Conservation (phyloP, 2,888 invertebrate genomes). For the Gastracanthus pulcherrimus region DNA sequence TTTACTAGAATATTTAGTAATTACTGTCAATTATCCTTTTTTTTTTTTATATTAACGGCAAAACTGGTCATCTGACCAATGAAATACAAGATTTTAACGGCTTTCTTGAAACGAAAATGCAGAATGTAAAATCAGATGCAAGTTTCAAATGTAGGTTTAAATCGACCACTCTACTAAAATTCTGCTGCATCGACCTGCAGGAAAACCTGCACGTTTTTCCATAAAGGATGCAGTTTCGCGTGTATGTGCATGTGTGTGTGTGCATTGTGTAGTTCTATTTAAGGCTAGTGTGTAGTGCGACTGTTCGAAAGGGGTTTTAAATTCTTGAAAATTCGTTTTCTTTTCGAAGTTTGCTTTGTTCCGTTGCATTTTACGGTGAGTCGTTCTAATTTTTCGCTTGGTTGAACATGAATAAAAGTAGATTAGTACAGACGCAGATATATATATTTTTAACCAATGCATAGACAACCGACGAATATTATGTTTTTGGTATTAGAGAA, state of each 20-base stretch:
- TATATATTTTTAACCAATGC: constrained; percentile 11
- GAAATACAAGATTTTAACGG: too few relatives aligned
- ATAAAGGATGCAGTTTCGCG: too few relatives aligned
- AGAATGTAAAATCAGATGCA: too few relatives aligned
- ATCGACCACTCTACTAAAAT: too few relatives aligned
- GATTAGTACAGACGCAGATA: not conserved
- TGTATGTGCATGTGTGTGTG: constrained; percentile 9
- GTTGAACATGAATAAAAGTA: constrained; percentile 9
- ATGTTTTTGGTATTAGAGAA: constrained; percentile 18
- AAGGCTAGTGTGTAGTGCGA: constrained; percentile 44
- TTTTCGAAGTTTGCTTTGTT: not conserved
- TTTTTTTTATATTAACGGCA: too few relatives aligned
- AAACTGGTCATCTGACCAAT: too few relatives aligned
- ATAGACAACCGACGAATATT: constrained; percentile 34
- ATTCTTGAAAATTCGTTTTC: constrained; percentile 17
- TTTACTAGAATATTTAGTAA: too few relatives aligned
- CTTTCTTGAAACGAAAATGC: too few relatives aligned
- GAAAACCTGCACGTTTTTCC: too few relatives aligned
- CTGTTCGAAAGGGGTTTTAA: not conserved
- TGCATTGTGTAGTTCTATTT: constrained; percentile 19
- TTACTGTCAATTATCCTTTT: too few relatives aligned
- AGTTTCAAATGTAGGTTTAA: too few relatives aligned
- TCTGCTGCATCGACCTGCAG: too few relatives aligned
- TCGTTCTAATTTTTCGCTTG: not conserved
- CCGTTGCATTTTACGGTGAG: constrained; percentile 9